Evolutionary conservation across 1,140 invertebrate genomes (phyloP).

Genomic region (Thalassaphorura encarpata): DNA sequence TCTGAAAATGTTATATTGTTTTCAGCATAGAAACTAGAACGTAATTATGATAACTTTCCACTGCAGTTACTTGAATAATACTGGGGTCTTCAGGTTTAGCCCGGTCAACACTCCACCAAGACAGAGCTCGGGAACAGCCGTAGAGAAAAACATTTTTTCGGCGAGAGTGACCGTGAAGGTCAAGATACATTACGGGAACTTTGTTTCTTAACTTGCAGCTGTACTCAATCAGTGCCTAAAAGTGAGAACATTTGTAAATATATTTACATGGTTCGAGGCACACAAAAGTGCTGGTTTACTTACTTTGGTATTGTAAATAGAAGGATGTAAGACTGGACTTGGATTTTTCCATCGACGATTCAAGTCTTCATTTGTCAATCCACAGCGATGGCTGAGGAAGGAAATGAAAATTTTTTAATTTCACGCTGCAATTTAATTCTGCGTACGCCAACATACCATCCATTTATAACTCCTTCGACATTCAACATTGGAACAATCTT

Average conservation of each 20-base stretch:
- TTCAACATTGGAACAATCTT: conserved; percentile 83
- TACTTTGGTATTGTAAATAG: conserved; percentile 72
- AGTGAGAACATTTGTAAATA: conserved; percentile 10
- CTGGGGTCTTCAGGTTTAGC: conserved; percentile 36
- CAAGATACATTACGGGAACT: conserved; percentile 63
- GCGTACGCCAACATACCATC: too few relatives aligned
- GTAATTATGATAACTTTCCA: conserved; percentile 6
- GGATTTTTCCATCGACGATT: conserved; percentile 70
- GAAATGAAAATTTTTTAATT: too few relatives aligned
- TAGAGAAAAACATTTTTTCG: conserved; percentile 83
- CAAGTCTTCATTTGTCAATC: conserved; percentile 66
- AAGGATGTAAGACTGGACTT: conserved; percentile 59
- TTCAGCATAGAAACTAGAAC: neutral
- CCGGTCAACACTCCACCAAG: conserved; percentile 34
- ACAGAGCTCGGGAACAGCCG: conserved; percentile 57
- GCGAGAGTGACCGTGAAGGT: conserved; percentile 81
- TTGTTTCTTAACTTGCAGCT: conserved; percentile 48
- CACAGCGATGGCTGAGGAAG: conserved; percentile 62
- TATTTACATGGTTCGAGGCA: conserved; percentile 14
- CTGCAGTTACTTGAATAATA: conserved; percentile 40
- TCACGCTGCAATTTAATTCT: too few relatives aligned
- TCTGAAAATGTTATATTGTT: neutral
- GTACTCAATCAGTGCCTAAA: conserved; percentile 53
- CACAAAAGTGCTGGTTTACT: conserved; percentile 21
- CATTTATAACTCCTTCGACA: conserved; percentile 77